A percentile compares a stretch with the other conserved stretches of the same genome.
Conservation (phyloP, 2,113 vertebrate genomes). For the Limnothrissa miodon region DNA sequence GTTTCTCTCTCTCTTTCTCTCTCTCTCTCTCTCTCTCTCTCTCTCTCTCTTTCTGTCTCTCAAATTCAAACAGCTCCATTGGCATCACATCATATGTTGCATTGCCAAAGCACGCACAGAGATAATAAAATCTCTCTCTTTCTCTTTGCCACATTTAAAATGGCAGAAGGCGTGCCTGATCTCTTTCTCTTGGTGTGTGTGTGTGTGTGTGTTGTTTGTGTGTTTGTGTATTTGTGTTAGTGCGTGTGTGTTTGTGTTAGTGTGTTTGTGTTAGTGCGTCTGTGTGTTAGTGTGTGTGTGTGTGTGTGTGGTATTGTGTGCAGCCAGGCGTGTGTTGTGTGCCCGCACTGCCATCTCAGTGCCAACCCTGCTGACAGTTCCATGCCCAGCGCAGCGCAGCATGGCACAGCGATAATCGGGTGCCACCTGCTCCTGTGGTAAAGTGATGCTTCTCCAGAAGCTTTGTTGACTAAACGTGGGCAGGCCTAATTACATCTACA, state of each 20-base stretch:
- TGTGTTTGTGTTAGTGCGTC: background rate
- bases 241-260: background rate
- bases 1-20: background rate
- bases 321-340: background rate
- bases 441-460: background rate
- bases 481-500: background rate
- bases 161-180: background rate
- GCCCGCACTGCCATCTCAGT: background rate
- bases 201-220: background rate
- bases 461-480: background rate
- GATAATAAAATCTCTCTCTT: too few species aligned
- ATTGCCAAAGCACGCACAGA: too few species aligned
- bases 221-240: background rate
- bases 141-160: background rate
- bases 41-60: background rate
- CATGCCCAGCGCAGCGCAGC: background rate
- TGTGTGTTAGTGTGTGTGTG: background rate
- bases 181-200: too few species aligned
- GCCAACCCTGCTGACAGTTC: background rate
- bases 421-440: background rate
- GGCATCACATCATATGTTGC: too few species aligned
- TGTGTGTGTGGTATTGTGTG: background rate
- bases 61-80: too few species aligned
- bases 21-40: background rate
- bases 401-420: conserved; percentile 10